Base-by-base conservation (phyloP, 2,113 vertebrate genomes). In the Anguilla rostrata region DNA sequence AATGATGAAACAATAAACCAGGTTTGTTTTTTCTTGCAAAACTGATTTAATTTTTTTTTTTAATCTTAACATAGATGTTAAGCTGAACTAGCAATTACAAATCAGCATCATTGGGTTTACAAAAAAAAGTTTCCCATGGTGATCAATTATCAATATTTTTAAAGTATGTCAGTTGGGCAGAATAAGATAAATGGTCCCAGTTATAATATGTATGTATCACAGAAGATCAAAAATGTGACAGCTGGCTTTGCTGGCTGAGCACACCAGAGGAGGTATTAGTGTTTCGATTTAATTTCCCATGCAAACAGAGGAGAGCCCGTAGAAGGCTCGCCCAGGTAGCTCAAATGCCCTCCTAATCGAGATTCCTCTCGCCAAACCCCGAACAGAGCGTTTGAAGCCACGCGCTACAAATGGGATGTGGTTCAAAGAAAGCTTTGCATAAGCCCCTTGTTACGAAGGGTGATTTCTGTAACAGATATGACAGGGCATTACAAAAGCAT, bases 391-490 rank as follows among this genome's bases (percentile, higher is more conserved):
- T 86, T 84, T 89, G 84, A 46, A 90, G 86, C 90, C 88, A 41
- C 87, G 87, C 88, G 89, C 88, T 83, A 81, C 78, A 86, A 87
- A 88, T 39, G 78, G 91, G 92, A 95, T 93, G 92, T 91, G 92
- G 92, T 93, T 87, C 83, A 75, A 83, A 86, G 84, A 87, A 83
- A 88, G 82, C 85, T 82, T 81, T 89, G 89, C 81, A 88, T 85
- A 85, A 60, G 89, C 83, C 79, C 87, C n/a, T 80, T 88, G 90
- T 90, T 86, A 84, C 78, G 80, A 81, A 41, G 85, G 86, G 57
- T 82, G 81, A 91, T 92, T 92, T 86, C 90, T 92, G 85, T 91
- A 89, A 92, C 89, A 84, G 86, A 92, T 92, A 89, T 91, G 90
- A 93, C 88, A 89, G 88, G 90, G 81, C 86, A 41, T 53, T 53